Conservation (phyloP, 2,113 vertebrate species). For the Rhynchopsitta pachyrhyncha region DNA sequence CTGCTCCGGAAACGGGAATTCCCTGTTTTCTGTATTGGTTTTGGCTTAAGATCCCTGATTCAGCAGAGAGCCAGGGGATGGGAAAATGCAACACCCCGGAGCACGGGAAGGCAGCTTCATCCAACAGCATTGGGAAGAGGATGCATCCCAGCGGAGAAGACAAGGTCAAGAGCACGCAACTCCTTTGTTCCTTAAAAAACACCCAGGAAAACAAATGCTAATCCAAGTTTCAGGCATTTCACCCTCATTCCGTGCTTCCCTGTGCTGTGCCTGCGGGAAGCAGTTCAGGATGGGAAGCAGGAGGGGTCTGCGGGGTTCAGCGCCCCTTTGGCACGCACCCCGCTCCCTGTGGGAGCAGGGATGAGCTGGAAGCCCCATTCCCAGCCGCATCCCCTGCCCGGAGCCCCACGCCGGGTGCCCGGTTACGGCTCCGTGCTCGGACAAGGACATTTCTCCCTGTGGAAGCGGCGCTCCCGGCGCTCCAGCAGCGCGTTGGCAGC, state of each 20-base stretch:
- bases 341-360: neutral
- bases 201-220: neutral
- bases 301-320: neutral
- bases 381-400: neutral
- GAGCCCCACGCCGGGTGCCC: neutral
- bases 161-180: neutral
- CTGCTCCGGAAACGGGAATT: neutral
- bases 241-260: neutral
- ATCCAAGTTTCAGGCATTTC: neutral
- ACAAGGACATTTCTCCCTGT: neutral
- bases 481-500: conserved; percentile 1
- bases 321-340: neutral
- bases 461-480: neutral
- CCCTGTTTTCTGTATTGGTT: neutral
- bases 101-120: neutral
- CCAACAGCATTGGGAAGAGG: neutral
- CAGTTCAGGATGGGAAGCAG: neutral
- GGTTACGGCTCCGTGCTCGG: neutral
- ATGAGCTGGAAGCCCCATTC: neutral
- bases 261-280: neutral
- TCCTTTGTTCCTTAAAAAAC: neutral
- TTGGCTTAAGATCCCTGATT: neutral
- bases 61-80: neutral
- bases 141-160: neutral
- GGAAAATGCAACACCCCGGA: neutral